Evolutionary conservation across 2,888 invertebrate species (phyloP), one percentile per base, ranked within the genome.

Genomic region (Trachelus iudaicus): DNA sequence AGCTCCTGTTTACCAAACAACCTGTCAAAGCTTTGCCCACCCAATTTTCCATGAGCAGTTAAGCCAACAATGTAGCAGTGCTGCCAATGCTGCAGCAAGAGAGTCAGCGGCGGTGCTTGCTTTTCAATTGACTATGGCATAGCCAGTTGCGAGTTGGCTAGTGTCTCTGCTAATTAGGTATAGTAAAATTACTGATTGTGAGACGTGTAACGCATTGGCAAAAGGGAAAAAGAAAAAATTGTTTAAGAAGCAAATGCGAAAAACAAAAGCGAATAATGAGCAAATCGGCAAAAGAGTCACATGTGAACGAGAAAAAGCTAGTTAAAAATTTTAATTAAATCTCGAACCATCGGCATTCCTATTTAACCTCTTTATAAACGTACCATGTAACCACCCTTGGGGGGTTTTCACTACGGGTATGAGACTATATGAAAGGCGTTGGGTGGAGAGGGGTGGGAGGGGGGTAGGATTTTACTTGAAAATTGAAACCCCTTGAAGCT

Each of bases 21-120:
- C 84, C 85, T 86, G 84, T 86, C 86, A 86, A 87, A 86, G 85
- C 86, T 87, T 86, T 84, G 83, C 83, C 84, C 79, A 81, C 81
- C 83, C 85, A 86, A 86, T 86, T 86, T 87, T 86, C 86, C 83
- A 83, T 83, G 83, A 85, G 80, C 83, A 83, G 82, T 84, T 85
- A 81, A 81, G 81, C 85, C 82, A 86, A 84, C 86, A 87, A 86
- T 85, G 86, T 83, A 83, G 77, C 56, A 9, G 23, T 23, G 23
- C 56, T 56, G 23, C 23, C 56, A 56, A 56, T 56, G 56, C 23
- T 56, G 23, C 23, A 23, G 23, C 56, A 56, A 56, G 56, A 23
- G 56, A 23, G 23, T 56, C 23, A 23, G 56, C 23, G 23, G 56
- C 56, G 23, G 9, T 23, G 56, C 56, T 56, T 56, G 56, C 23